Conservation (phyloP, 2,113 vertebrate genomes). For the Diphyllodes magnificus region DNA sequence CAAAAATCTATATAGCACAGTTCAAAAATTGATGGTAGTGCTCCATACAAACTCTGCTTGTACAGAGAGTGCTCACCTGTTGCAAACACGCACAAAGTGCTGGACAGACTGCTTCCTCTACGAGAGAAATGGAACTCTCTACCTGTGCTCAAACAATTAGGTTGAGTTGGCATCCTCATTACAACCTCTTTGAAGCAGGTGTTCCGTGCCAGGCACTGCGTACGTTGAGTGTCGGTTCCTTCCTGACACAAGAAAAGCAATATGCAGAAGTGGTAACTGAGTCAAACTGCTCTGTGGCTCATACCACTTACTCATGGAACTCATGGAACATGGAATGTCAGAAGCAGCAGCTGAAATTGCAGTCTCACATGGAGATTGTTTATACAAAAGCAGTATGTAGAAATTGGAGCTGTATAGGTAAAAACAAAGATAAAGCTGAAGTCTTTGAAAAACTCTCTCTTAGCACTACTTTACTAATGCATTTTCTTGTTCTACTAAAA, state of each 20-base stretch:
- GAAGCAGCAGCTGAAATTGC: neutral
- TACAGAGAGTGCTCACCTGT: rapidly evolving
- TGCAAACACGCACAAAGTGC: neutral
- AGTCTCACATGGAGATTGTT: neutral
- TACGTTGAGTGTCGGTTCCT: neutral
- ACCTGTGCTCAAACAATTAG: neutral
- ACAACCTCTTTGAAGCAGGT: neutral
- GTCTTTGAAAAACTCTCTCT: neutral
- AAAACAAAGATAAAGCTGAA: neutral
- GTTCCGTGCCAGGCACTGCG: neutral
- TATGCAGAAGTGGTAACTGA: neutral
- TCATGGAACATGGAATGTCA: neutral
- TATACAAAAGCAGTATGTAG: neutral
- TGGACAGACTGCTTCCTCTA: neutral
- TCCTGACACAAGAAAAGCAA: neutral
- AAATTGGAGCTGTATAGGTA: neutral
- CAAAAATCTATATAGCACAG: neutral
- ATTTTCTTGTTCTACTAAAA: neutral
- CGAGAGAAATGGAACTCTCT: neutral
- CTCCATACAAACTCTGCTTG: neutral
- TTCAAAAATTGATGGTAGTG: neutral
- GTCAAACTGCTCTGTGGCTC: neutral
- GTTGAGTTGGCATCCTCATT: neutral
- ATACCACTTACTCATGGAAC: neutral
- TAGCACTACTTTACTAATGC: neutral